Conservation (phyloP, 2,113 vertebrate genomes). For the Tichodroma muraria region DNA sequence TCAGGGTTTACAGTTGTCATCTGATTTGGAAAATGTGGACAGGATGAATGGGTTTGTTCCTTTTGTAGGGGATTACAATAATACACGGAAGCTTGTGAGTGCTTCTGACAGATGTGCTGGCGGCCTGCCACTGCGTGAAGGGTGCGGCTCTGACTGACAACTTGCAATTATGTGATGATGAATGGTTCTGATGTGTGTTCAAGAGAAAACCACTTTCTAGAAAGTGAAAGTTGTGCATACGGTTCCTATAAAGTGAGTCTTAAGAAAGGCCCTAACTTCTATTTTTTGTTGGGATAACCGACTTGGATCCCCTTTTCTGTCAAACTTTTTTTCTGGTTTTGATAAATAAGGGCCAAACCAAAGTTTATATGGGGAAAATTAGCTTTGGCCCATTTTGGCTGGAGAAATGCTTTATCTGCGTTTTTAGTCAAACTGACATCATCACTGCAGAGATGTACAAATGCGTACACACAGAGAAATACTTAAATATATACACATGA, state of each 20-base stretch:
- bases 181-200: conserved; percentile 80
- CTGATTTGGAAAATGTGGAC: conserved; percentile 74
- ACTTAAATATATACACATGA: conserved; percentile 58
- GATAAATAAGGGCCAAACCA: conserved; percentile 68
- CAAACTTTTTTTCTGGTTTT: conserved; percentile 66
- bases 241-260: conserved; percentile 73
- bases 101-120: conserved; percentile 86
- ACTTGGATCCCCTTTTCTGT: conserved; percentile 52
- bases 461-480: conserved; percentile 11
- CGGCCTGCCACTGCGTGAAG: conserved; percentile 74
- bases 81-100: conserved; percentile 80
- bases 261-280: conserved; percentile 65
- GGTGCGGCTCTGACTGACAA: conserved; percentile 81
- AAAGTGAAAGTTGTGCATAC: conserved; percentile 77
- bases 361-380: conserved; percentile 66
- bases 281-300: conserved; percentile 60
- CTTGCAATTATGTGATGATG: conserved; percentile 77
- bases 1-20: conserved; percentile 68
- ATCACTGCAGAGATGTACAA: conserved; percentile 46
- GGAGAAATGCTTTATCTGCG: conserved; percentile 68
- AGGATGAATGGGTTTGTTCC: conserved; percentile 72
- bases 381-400: conserved; percentile 67
- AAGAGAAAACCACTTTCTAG: conserved; percentile 82
- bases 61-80: conserved; percentile 83
- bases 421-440: conserved; percentile 69